Percentiles rank a stretch among this genome's conserved stretches.
Conservation (phyloP, 2,888 invertebrate genomes). For the Drosophila yooni region DNA sequence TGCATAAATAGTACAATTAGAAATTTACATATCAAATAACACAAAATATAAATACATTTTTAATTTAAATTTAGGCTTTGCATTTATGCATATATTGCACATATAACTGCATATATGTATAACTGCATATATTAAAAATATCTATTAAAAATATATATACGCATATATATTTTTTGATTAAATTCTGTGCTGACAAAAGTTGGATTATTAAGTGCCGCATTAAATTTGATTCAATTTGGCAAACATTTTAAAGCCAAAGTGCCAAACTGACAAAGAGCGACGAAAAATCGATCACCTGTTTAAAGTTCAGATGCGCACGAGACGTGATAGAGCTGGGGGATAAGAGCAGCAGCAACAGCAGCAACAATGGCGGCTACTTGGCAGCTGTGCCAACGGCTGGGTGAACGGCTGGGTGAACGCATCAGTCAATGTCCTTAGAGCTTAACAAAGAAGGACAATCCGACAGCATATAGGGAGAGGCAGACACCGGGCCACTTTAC, state of each 20-base stretch:
- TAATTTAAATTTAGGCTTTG: not conserved
- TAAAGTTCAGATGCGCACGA: constrained; percentile 55
- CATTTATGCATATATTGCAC: too few relatives aligned
- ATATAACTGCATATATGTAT: too few relatives aligned
- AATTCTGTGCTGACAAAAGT: constrained; percentile 14
- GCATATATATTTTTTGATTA: not conserved
- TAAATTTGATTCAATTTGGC: constrained; percentile 58
- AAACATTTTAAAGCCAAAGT: constrained; percentile 29
- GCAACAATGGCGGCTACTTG: constrained; percentile 64
- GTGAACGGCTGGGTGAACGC: constrained; percentile 71
- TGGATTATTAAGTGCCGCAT: constrained; percentile 47
- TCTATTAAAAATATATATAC: too few relatives aligned
- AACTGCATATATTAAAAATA: not conserved
- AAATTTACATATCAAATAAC: constrained; percentile 11
- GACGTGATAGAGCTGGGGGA: constrained; percentile 3
- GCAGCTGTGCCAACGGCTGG: constrained; percentile 72
- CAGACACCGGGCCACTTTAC: constrained; percentile 69
- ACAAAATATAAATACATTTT: not conserved
- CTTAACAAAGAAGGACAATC: constrained; percentile 75
- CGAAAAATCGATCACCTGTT: constrained; percentile 76
- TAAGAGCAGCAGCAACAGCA: constrained; percentile 23
- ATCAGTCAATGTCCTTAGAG: constrained; percentile 81
- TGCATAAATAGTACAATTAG: not conserved
- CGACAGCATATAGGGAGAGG: constrained; percentile 31
- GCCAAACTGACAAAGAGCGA: constrained; percentile 21